phyloP scores from a whole-genome alignment of 2,888 invertebrate species.

The Platynereis dumerilii region DNA sequence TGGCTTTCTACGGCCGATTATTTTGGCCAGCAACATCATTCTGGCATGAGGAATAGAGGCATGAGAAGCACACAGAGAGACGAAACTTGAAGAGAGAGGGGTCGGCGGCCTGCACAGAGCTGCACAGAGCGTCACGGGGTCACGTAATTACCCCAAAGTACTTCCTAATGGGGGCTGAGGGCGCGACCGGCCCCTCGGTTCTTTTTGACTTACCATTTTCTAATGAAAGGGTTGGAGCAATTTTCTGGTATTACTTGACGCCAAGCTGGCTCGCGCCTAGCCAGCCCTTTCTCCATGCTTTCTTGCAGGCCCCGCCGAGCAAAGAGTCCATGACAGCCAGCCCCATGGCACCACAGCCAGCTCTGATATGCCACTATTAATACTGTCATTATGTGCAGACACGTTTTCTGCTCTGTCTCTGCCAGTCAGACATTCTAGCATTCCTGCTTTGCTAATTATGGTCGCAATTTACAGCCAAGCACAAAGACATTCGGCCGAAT shows the following conservation, averaged over 20 bases:
- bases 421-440: too few relatives aligned
- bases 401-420: too few relatives aligned
- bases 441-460: too few relatives aligned
- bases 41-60: too few relatives aligned
- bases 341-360: background rate
- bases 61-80: too few relatives aligned
- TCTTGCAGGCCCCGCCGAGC: background rate
- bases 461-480: too few relatives aligned
- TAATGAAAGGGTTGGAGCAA: constrained; percentile 3
- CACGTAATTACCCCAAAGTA: constrained; percentile 5
- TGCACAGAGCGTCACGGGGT: constrained; percentile 1
- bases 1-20: too few relatives aligned
- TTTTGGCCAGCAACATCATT: too few relatives aligned
- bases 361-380: background rate
- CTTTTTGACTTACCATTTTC: constrained; percentile 10
- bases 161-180: background rate
- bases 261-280: constrained; percentile 8
- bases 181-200: background rate
- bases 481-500: too few relatives aligned
- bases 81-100: too few relatives aligned
- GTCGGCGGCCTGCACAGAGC: too few relatives aligned
- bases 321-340: too few relatives aligned
- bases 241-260: constrained; percentile 14
- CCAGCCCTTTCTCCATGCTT: background rate
- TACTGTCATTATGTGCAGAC: constrained; percentile 3